Conservation (phyloP, 2,113 vertebrate species). For the Brienomyrus longianalis region DNA sequence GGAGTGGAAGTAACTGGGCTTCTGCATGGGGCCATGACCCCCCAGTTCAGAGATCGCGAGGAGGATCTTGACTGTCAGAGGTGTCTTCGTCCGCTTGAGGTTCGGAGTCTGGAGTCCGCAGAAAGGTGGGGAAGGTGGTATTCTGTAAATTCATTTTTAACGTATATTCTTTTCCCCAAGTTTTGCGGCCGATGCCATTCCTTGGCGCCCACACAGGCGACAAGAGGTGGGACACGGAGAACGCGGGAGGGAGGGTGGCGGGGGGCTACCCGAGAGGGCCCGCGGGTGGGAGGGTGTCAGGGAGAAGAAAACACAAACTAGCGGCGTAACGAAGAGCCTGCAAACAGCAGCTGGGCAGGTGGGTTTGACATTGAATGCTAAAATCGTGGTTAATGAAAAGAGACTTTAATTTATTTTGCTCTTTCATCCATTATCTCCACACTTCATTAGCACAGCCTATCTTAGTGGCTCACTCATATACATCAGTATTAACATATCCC, state of each 20-base stretch:
- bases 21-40: neutral
- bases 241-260: neutral
- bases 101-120: neutral
- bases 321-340: neutral
- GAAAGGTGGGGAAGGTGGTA: neutral
- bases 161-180: neutral
- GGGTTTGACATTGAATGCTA: conserved; percentile 13
- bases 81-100: neutral
- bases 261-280: neutral
- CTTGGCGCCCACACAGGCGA: neutral
- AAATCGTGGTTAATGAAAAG: conserved; percentile 7
- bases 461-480: conserved; percentile 1
- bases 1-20: neutral
- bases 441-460: conserved; percentile 16
- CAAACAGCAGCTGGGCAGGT: conserved; percentile 10
- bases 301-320: conserved; percentile 7
- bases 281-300: neutral
- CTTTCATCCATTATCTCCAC: conserved; percentile 13
- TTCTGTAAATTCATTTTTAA: conserved; percentile 9
- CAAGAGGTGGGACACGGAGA: neutral
- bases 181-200: neutral
- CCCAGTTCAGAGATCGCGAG: too few species aligned
- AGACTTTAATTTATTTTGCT: conserved; percentile 13
- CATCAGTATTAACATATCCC: conserved; percentile 4
- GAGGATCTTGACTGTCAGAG: neutral